A percentile compares a stretch with the other conserved stretches of the same genome.
Conservation (phyloP, 2,797 vertebrate genomes). For the Poecilia wingei region DNA sequence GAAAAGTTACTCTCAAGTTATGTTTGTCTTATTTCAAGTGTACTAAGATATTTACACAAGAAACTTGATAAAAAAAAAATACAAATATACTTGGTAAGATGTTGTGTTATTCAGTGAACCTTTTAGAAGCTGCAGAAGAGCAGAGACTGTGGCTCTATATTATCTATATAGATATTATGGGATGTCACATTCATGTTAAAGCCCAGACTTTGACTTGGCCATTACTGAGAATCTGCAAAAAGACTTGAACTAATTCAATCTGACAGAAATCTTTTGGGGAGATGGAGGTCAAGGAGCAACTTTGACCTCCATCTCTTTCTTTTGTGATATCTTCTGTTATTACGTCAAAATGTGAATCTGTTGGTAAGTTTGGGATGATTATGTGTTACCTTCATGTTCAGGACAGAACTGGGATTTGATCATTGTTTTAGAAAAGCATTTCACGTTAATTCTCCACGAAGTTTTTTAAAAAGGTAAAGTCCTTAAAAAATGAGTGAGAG, state of each 20-base stretch:
- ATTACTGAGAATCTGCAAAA: neutral
- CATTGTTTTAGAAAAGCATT: conserved; percentile 9
- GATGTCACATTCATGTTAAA: neutral
- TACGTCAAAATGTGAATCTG: neutral
- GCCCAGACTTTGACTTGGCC: neutral
- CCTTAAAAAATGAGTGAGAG: conserved; percentile 43
- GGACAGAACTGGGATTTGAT: neutral
- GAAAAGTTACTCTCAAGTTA: no score
- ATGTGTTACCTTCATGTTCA: neutral
- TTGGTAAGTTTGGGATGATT: neutral
- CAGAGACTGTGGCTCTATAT: no score
- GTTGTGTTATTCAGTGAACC: neutral
- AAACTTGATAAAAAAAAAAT: no score
- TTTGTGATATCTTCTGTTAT: neutral
- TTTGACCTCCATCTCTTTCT: no score
- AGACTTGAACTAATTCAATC: neutral
- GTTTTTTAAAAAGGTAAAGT: conserved; percentile 43
- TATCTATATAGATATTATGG: neutral
- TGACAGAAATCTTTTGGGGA: neutral
- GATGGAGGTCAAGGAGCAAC: no score
- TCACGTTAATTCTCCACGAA: conserved; percentile 39
- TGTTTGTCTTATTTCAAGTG: no score
- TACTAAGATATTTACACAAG: no score
- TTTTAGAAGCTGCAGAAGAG: neutral
- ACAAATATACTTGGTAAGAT: no score